These are phyloP conservation scores for Hippolais icterina DNA, from an alignment of 2,113 vertebrate species.

Conservation along the genomic window DNA sequence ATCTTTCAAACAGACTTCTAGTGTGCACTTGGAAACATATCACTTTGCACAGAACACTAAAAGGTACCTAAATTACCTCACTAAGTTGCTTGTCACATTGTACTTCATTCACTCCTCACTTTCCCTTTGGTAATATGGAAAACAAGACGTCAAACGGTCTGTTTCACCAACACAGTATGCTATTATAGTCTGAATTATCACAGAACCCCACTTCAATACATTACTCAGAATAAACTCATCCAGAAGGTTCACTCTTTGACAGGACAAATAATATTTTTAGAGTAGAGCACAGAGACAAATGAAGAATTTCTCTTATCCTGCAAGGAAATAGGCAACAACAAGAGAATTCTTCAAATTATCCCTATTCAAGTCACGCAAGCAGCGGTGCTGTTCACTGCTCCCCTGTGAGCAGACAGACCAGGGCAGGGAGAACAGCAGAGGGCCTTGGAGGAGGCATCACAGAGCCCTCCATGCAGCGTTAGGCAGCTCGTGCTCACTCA, in stretches of 20 bases:
- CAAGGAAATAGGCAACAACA: not conserved
- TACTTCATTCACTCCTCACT: not conserved
- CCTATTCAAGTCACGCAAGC: not conserved
- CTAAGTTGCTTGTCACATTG: not conserved
- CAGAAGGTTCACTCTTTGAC: not conserved
- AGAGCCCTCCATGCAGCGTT: not conserved
- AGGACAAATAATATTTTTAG: not conserved
- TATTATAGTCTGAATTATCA: not conserved
- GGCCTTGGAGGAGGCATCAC: not conserved
- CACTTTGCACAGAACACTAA: not conserved
- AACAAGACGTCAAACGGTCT: not conserved
- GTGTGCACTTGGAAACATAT: not conserved
- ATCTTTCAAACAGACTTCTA: not conserved
- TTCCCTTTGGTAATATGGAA: not conserved
- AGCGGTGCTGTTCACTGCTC: not conserved
- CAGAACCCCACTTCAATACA: not conserved
- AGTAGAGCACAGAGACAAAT: not conserved
- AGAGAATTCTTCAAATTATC: not conserved
- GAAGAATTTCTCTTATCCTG: not conserved
- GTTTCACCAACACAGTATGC: not conserved
- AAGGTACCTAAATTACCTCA: not conserved
- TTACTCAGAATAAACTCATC: not conserved
- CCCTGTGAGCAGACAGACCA: not conserved
- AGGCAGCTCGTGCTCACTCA: not conserved
- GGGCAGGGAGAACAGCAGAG: not conserved